Evolutionary conservation across 23 tunicate genomes (phyloP).

Genomic region (Halocynthia roretzi): DNA sequence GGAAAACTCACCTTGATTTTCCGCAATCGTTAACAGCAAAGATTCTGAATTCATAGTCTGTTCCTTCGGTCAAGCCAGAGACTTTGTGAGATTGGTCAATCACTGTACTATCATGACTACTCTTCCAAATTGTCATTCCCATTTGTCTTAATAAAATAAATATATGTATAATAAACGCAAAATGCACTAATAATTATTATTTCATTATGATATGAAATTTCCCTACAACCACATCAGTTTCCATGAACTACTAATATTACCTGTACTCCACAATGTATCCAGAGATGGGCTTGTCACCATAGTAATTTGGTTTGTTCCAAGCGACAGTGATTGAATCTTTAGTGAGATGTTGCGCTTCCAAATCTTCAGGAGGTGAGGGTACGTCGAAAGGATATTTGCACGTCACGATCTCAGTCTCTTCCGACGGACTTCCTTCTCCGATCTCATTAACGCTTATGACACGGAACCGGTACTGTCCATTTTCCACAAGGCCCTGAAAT

Average conservation of each 20-base stretch:
- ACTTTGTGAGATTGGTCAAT: conserved; percentile 63
- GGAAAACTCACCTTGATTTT: conserved; percentile 24
- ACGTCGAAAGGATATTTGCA: conserved; percentile 79
- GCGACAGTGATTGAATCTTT: conserved; percentile 80
- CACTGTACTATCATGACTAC: conserved; percentile 49
- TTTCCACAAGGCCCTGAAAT: conserved; percentile 62
- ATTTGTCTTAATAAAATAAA: no score
- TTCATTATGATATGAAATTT: neutral
- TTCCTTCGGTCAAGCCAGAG: conserved; percentile 59
- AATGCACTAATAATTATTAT: neutral
- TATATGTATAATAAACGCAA: no score
- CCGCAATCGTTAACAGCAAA: conserved; percentile 71
- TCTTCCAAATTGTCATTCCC: conserved; percentile 79
- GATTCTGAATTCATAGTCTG: conserved; percentile 81
- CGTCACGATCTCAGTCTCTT: conserved; percentile 47
- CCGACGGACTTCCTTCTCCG: conserved; percentile 69
- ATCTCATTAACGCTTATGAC: conserved; percentile 82
- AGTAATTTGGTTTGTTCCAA: conserved; percentile 75
- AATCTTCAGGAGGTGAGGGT: conserved; percentile 71
- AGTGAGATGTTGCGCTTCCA: conserved; percentile 67
- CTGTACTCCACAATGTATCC: conserved; percentile 82
- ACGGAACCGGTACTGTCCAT: conserved; percentile 78
- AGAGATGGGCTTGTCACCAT: conserved; percentile 57
- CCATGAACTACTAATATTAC: neutral
- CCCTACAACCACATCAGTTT: neutral